A percentile compares a stretch with the other conserved stretches of the same genome.
Conservation (phyloP, 2,888 invertebrate genomes). For the Melanargia galathea region DNA sequence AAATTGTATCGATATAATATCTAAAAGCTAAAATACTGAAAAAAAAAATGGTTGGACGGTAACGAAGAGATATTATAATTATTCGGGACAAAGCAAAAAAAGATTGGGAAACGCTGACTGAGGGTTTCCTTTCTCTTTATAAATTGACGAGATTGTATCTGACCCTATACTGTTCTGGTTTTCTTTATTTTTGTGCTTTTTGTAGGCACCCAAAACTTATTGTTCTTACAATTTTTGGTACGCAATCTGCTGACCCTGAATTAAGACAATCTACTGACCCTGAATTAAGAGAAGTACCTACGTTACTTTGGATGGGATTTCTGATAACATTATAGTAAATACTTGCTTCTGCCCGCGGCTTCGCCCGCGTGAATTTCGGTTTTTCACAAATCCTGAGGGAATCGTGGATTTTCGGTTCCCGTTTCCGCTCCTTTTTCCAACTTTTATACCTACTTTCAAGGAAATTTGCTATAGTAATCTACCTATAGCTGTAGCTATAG, state of each 20-base stretch:
- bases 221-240: conserved; percentile 4
- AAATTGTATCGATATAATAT: not conserved
- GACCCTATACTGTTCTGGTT: conserved; percentile 5
- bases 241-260: not conserved
- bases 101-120: conserved; percentile 7
- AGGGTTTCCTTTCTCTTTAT: conserved; percentile 5
- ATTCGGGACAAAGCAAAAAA: conserved; percentile 5
- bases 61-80: not conserved
- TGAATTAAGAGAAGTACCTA: not conserved
- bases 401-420: no score
- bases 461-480: no score
- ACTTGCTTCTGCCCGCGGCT: no score
- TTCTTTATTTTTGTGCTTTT: conserved; percentile 6
- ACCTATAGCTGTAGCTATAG: no score
- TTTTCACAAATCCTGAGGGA: no score
- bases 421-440: no score
- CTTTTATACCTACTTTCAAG: no score
- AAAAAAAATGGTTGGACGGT: not conserved
- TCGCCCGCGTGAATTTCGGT: no score
- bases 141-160: conserved; percentile 13
- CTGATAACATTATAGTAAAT: no score
- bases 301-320: no score
- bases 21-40: not conserved
- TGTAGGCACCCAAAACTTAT: conserved; percentile 5
- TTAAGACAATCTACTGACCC: not conserved